These are phyloP conservation scores for Thripadectes ignobilis DNA, from an alignment of 2,797 vertebrate species.

Conservation along the genomic window DNA sequence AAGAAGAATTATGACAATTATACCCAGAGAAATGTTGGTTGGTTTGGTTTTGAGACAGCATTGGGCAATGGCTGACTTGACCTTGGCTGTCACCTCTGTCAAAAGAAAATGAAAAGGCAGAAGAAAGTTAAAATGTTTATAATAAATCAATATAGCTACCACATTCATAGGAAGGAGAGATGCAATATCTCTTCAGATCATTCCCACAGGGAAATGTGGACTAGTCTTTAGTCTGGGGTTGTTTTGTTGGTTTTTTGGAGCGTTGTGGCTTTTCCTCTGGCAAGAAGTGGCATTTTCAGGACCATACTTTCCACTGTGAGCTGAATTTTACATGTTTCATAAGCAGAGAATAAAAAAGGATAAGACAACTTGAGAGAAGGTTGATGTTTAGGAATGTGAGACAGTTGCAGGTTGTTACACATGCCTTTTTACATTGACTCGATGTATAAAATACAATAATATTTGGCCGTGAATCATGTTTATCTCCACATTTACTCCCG, in stretches of 20 bases:
- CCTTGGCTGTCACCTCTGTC: background rate
- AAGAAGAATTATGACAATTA: background rate
- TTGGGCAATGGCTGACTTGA: background rate
- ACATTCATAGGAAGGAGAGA: background rate
- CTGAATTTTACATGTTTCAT: background rate
- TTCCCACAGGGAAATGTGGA: background rate
- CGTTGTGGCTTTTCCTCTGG: background rate
- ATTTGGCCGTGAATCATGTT: background rate
- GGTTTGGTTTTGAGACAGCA: background rate
- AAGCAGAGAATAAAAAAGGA: background rate
- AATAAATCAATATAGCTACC: background rate
- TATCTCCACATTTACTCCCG: background rate
- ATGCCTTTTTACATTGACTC: background rate
- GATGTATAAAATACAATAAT: background rate
- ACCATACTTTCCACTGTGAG: background rate
- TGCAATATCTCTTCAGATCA: background rate
- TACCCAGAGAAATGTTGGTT: background rate
- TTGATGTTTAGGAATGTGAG: background rate
- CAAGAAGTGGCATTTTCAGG: background rate
- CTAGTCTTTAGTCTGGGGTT: background rate
- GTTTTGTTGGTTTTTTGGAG: background rate
- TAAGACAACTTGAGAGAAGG: background rate
- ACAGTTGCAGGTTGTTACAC: background rate
- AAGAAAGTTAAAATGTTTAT: background rate
- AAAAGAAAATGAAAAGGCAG: background rate